Percentiles rank a stretch among this genome's conserved stretches.
These are phyloP conservation scores for Epinotia nisella DNA, from an alignment of 2,888 invertebrate genomes.

Conservation along the genomic window DNA sequence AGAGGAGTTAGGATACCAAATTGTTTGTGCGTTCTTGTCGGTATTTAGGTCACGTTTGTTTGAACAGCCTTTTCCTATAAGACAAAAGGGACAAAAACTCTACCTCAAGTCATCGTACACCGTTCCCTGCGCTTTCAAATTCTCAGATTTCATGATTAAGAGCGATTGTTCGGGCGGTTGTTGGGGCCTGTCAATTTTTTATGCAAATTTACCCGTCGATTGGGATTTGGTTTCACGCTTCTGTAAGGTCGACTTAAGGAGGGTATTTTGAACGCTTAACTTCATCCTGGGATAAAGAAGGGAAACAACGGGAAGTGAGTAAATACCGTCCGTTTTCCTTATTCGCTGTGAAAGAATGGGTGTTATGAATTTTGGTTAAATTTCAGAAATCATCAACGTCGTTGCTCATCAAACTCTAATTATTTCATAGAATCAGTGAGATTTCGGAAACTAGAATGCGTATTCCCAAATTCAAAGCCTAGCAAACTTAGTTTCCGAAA, in stretches of 20 bases:
- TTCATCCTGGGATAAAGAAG: slow-evolving; percentile 27
- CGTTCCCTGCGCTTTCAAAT: slow-evolving; percentile 45
- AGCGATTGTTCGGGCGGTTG: slow-evolving; percentile 58
- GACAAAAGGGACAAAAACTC: slow-evolving; percentile 45
- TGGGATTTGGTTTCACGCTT: slow-evolving; percentile 49
- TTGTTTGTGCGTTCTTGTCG: slow-evolving; percentile 12
- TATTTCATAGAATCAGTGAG: background rate
- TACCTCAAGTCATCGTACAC: slow-evolving; percentile 40
- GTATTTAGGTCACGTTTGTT: slow-evolving; percentile 41
- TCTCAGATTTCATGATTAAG: slow-evolving; percentile 64
- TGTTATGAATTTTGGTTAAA: slow-evolving; percentile 9
- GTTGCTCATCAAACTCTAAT: background rate
- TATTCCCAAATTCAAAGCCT: slow-evolving; percentile 12
- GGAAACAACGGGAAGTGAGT: slow-evolving; percentile 27
- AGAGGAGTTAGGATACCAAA: slow-evolving; percentile 11
- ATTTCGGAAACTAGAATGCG: slow-evolving; percentile 8
- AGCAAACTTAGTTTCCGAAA: slow-evolving; percentile 6
- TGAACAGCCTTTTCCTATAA: slow-evolving; percentile 38
- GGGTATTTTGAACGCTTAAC: slow-evolving; percentile 36
- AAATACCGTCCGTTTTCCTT: slow-evolving; percentile 34
- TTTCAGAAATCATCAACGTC: background rate
- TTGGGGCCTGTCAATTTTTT: slow-evolving; percentile 61
- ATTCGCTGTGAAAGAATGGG: slow-evolving; percentile 2
- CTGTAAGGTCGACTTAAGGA: slow-evolving; percentile 40
- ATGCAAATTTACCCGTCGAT: slow-evolving; percentile 56